Percentiles rank a stretch among this genome's conserved stretches.
These are phyloP conservation scores for Ispidina lecontei DNA, from an alignment of 2,797 vertebrate species.

Conservation along the genomic window DNA sequence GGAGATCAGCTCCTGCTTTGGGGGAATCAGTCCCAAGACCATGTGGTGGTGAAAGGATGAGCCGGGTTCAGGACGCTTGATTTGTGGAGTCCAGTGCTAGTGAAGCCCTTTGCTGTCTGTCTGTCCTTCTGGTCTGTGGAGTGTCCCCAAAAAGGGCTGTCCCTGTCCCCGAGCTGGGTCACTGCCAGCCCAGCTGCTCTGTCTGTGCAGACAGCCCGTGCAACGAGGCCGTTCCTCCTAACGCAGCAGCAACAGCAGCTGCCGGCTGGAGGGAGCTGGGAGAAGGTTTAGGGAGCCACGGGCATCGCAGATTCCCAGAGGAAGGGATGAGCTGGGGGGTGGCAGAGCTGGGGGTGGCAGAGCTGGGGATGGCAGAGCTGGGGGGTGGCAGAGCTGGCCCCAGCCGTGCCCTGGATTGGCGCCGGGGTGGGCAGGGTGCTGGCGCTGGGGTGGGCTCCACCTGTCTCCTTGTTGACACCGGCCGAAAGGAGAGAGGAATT, in stretches of 20 bases:
- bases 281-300: not conserved
- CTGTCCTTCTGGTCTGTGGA: not conserved
- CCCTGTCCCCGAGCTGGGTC: not conserved
- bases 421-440: not conserved
- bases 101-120: not conserved
- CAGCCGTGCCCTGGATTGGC: too few species aligned
- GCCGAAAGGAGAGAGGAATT: not conserved
- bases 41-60: rapidly evolving
- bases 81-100: not conserved
- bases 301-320: not conserved
- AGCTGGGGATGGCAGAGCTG: not conserved
- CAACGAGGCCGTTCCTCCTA: not conserved
- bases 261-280: not conserved
- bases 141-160: not conserved
- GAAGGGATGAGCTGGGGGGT: not conserved
- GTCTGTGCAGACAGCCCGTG: not conserved
- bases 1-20: not conserved
- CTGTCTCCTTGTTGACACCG: rapidly evolving
- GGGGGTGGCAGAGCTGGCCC: not conserved
- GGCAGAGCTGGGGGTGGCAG: not conserved
- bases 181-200: not conserved
- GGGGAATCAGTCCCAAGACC: not conserved
- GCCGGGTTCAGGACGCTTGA: not conserved
- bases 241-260: not conserved
- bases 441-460: rapidly evolving